Conservation (phyloP, 2,888 invertebrate species). For the Dolichomitus sp. region DNA sequence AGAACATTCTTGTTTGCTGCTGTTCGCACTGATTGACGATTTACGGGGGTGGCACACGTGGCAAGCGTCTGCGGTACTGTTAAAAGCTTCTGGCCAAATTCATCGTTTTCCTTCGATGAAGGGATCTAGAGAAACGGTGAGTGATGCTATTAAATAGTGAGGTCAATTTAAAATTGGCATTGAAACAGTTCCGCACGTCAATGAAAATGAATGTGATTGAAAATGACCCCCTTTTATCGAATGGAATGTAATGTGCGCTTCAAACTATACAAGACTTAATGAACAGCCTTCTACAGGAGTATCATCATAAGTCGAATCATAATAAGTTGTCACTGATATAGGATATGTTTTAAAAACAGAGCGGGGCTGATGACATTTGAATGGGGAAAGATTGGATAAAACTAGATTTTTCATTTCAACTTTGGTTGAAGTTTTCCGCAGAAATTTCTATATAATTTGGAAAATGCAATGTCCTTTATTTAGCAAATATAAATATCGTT, state of each 20-base stretch:
- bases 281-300: too few relatives aligned
- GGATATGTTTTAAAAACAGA: too few relatives aligned
- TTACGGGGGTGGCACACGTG: constrained; percentile 36
- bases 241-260: neutral
- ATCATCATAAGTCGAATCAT: too few relatives aligned
- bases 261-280: too few relatives aligned
- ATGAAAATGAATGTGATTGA: constrained; percentile 2
- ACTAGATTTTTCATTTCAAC: too few relatives aligned
- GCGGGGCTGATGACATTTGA: too few relatives aligned
- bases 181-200: constrained; percentile 66
- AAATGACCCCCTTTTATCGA: neutral
- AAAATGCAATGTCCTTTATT: too few relatives aligned
- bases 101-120: constrained; percentile 23
- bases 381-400: too few relatives aligned
- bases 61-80: constrained; percentile 4
- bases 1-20: constrained; percentile 43
- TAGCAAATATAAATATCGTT: too few relatives aligned
- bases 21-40: constrained; percentile 39
- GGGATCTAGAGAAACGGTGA: constrained; percentile 11
- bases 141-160: constrained; percentile 6
- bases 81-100: constrained; percentile 69
- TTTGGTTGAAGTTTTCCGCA: too few relatives aligned
- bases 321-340: too few relatives aligned
- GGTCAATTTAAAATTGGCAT: constrained; percentile 22
- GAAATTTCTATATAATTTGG: too few relatives aligned